Percentiles rank a stretch among this genome's conserved stretches.
Evolutionary conservation across 1,140 invertebrate genomes (phyloP).

Genomic region (Zaprionus davidi): DNA sequence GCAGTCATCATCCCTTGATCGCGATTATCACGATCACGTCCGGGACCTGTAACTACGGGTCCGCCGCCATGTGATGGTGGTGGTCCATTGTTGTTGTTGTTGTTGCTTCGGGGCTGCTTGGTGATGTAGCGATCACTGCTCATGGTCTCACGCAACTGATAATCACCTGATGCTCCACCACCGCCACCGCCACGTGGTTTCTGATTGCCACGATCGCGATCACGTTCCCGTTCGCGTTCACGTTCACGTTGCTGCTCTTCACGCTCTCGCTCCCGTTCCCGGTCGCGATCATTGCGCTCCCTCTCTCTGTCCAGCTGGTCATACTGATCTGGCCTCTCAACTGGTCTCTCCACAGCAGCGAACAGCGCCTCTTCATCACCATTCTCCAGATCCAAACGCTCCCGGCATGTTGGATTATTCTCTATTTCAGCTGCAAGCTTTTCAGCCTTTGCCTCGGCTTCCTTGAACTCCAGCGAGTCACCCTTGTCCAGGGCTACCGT

Average conservation of each 20-base stretch:
- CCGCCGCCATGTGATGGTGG: conserved; percentile 63
- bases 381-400: conserved; percentile 94
- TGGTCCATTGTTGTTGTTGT: conserved; percentile 65
- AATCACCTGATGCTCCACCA: conserved; percentile 41
- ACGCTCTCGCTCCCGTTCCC: conserved; percentile 49
- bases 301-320: conserved; percentile 50
- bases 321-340: conserved; percentile 85
- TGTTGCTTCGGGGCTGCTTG: conserved; percentile 70
- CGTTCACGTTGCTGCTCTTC: conserved; percentile 33
- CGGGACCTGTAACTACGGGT: too few species aligned
- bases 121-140: conserved; percentile 80
- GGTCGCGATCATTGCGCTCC: conserved; percentile 67
- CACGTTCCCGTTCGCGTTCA: conserved; percentile 73
- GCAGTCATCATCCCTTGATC: conserved; percentile 60
- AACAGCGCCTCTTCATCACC: conserved; percentile 93
- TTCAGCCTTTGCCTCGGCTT: conserved; percentile 92
- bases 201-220: conserved; percentile 67
- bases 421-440: conserved; percentile 96
- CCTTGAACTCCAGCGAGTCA: conserved; percentile 94
- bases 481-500: conserved; percentile 93
- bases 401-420: conserved; percentile 91
- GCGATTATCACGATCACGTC: conserved; percentile 63
- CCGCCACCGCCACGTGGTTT: conserved; percentile 56
- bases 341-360: conserved; percentile 89
- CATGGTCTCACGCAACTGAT: conserved; percentile 76